Conservation (phyloP, 2,113 vertebrate species). For the Passer domesticus region DNA sequence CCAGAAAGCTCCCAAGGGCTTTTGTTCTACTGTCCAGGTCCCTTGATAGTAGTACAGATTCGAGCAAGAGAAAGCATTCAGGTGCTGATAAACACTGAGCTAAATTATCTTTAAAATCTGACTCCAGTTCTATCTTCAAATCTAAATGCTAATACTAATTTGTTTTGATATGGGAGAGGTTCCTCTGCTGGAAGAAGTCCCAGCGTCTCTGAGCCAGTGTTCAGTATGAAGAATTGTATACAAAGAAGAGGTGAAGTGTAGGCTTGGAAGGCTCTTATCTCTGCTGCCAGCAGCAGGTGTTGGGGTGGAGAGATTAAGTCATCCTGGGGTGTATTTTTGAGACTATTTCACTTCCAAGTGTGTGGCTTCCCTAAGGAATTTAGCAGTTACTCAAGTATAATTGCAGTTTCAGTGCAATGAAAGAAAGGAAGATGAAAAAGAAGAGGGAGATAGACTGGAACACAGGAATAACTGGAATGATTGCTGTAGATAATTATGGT, state of each 20-base stretch:
- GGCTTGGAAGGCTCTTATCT: background rate
- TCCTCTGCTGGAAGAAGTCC: background rate
- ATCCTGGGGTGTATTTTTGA: background rate
- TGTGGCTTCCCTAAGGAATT: background rate
- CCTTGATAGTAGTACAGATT: background rate
- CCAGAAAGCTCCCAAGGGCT: background rate
- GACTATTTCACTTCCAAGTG: background rate
- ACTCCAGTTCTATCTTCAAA: background rate
- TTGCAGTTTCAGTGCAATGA: background rate
- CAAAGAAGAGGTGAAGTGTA: background rate
- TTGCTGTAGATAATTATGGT: background rate
- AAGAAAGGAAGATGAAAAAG: background rate
- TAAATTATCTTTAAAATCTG: background rate
- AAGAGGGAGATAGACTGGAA: background rate
- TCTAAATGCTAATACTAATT: background rate
- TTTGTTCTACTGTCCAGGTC: slow-evolving; percentile 3
- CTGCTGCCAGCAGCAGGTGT: background rate
- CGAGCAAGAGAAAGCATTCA: background rate
- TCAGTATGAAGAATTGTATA: background rate
- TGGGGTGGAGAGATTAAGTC: background rate
- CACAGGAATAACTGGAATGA: background rate
- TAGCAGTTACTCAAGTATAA: background rate
- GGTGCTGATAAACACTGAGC: background rate
- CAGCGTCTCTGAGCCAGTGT: background rate
- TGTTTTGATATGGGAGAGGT: background rate